These are phyloP conservation scores for Machimus atricapillus DNA, from an alignment of 2,888 invertebrate species.

Conservation along the genomic window DNA sequence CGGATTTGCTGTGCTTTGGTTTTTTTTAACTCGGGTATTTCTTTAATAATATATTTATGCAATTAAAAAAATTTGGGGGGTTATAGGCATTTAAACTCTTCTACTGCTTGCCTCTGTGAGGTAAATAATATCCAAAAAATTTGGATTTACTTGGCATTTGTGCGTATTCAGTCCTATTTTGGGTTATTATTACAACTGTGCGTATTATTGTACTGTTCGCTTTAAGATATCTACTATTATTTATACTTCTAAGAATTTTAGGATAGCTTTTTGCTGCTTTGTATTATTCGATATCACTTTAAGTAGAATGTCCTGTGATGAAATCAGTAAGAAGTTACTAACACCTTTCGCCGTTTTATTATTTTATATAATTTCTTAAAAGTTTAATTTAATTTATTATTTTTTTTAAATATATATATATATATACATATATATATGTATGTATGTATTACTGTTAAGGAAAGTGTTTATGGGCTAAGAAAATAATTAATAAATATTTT, in stretches of 20 bases:
- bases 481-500: background rate
- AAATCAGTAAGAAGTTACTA: background rate
- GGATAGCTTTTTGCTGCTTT: background rate
- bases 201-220: background rate
- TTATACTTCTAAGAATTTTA: background rate
- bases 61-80: background rate
- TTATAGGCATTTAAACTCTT: background rate
- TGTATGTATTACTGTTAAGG: background rate
- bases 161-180: background rate
- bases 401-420: background rate
- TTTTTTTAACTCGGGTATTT: background rate
- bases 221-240: background rate
- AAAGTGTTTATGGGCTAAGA: background rate
- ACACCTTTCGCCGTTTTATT: background rate
- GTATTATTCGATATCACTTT: constrained; percentile 11
- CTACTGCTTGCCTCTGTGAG: constrained; percentile 28
- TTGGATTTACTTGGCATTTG: background rate
- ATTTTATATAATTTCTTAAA: background rate
- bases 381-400: background rate
- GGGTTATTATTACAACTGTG: background rate
- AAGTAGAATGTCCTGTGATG: background rate
- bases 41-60: background rate
- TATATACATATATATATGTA: background rate
- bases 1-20: background rate
- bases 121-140: constrained; percentile 20